phyloP scores from a whole-genome alignment of 37 sponge, comb jelly and placozoan species.

The Agelas oroides region DNA sequence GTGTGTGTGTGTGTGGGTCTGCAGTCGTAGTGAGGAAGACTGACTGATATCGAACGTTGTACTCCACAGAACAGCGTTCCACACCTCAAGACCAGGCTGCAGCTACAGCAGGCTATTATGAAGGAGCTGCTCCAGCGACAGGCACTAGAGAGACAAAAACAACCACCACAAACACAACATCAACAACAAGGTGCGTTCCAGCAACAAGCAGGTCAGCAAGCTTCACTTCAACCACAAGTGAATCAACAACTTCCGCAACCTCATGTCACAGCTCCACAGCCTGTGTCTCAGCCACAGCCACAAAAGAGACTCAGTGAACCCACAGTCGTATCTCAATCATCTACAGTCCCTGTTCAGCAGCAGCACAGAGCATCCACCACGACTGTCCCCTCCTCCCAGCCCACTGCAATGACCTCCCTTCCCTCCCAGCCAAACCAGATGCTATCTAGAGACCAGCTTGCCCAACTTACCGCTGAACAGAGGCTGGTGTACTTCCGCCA shows the following conservation, averaged over 20 bases:
- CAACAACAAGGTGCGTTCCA: background rate
- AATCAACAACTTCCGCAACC: background rate
- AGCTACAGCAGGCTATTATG: conserved; percentile 67
- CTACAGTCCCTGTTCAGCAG: background rate
- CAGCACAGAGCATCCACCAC: background rate
- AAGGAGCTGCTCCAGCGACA: conserved; percentile 54
- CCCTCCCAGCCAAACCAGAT: background rate
- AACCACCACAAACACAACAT: background rate
- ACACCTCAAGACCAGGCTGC: conserved; percentile 58
- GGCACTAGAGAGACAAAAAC: conserved; percentile 20
- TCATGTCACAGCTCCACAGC: background rate
- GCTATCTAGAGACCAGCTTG: background rate
- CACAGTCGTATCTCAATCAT: too few species aligned
- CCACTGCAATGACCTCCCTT: conserved; percentile 11
- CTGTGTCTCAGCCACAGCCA: background rate
- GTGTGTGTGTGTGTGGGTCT: too few species aligned
- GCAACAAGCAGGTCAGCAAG: background rate
- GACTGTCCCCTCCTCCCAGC: background rate
- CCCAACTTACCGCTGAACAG: conserved; percentile 55
- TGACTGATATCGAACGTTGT: too few species aligned
- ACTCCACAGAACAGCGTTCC: conserved; percentile 75
- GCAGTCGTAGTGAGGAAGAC: too few species aligned
- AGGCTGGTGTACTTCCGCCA: conserved; percentile 36
- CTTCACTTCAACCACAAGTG: background rate
- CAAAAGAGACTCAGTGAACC: background rate